Evolutionary conservation across 1,140 invertebrate species (phyloP), one percentile per base, ranked within the genome.

Genomic region (Notospermus geniculatus): DNA sequence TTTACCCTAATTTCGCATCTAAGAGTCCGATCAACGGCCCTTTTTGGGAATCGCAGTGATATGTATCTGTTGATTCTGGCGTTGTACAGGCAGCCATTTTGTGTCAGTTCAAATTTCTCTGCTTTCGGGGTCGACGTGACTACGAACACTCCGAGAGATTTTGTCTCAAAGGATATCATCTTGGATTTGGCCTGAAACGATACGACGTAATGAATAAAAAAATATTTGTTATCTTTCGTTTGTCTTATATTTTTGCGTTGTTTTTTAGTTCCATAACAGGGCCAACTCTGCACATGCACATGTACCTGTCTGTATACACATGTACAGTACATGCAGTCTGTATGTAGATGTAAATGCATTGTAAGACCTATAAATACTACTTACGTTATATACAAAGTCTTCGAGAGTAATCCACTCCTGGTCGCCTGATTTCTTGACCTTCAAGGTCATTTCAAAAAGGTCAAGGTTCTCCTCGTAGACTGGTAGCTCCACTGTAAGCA

Each of bases 31-130:
- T 72, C 71, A 29, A 65, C 64, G 1, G 70, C 65, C 46, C 70
- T 75, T 62, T 72, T 75, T 9, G 75, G 75, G 39, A 75, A 73
- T 22, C 75, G 39, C 9, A 74, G 30, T n/a, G 64, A 67, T 41
- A 75, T 68, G 46, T 71, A 67, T 4, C 69, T 64, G 62, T 60
- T 69, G 19, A 73, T 58, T 11, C 68, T 62, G 19, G 69, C 62
- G 36, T 72, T 71, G 65, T 73, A 74, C 13, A 76, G 63, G 50
- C 68, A 70, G 0, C 74, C 74, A 39, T 75, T 66, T 27, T 67
- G 58, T 2, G 72, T 69, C 13, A 76, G 58, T 15, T 68, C 59
- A 50, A 74, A 76, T 30, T 59, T 13, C 50, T 76, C 74, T 19
- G 56, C 64, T 57, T 68, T 68, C 15, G 59, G 61, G n/a, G 65